Conservation (phyloP, 2,797 vertebrate genomes). For the Rhinella marina region DNA sequence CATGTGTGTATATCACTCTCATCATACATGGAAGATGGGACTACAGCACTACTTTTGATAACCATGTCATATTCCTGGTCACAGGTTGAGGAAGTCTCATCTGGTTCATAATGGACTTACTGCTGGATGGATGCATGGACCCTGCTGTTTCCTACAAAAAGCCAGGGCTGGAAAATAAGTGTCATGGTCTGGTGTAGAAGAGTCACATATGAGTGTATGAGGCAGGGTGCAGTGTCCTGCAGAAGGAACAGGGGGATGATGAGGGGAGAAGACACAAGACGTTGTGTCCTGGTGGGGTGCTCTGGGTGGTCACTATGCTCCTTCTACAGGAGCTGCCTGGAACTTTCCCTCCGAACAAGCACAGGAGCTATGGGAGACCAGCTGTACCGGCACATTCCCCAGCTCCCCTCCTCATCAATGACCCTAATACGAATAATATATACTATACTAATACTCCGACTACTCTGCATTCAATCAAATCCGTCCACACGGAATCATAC, state of each 20-base stretch:
- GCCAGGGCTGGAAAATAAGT: too few species aligned
- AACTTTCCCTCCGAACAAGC: constrained; percentile 65
- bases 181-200: too few species aligned
- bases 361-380: neutral
- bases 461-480: neutral
- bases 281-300: neutral
- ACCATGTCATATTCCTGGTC: too few species aligned
- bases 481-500: neutral
- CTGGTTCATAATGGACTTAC: too few species aligned
- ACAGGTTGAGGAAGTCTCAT: too few species aligned
- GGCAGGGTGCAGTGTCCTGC: neutral
- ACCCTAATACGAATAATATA: too few species aligned
- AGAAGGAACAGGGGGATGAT: constrained; percentile 14
- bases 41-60: too few species aligned
- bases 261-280: constrained; percentile 8
- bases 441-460: neutral
- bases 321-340: constrained; percentile 66
- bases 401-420: neutral
- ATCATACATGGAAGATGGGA: too few species aligned
- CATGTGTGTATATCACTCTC: too few species aligned
- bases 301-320: constrained; percentile 63
- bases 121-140: too few species aligned
- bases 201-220: too few species aligned
- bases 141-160: too few species aligned
- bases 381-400: neutral